phyloP scores from a whole-genome alignment of 2,888 invertebrate genomes.

The Nephrotoma appendiculata region DNA sequence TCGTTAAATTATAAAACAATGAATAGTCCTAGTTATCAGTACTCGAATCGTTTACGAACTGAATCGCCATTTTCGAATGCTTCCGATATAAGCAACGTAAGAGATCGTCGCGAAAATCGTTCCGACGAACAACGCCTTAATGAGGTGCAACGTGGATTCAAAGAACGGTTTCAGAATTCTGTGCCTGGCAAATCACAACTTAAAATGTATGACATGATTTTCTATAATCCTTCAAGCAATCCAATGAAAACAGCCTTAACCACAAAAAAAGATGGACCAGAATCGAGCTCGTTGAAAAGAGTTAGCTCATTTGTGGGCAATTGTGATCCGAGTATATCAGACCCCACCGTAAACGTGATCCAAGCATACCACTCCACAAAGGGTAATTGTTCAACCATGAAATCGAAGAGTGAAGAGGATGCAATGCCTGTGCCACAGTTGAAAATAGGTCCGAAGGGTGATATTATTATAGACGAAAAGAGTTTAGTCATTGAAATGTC shows the following conservation, averaged over 20 bases:
- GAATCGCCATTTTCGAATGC: constrained; percentile 29
- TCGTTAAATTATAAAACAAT: background rate
- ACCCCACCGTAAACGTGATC: constrained; percentile 2
- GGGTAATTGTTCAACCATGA: constrained; percentile 16
- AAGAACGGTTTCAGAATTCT: constrained; percentile 35
- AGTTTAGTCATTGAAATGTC: constrained; percentile 70
- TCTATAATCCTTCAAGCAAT: constrained; percentile 71
- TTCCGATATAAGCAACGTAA: constrained; percentile 19
- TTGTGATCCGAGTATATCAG: too few relatives aligned
- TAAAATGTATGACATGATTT: constrained; percentile 86
- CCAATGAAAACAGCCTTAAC: constrained; percentile 43
- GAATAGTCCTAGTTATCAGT: constrained; percentile 11
- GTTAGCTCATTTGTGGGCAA: background rate
- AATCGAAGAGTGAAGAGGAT: constrained; percentile 19
- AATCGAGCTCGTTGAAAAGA: constrained; percentile 6
- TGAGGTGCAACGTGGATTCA: constrained; percentile 39
- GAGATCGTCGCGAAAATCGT: background rate
- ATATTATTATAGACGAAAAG: constrained; percentile 71
- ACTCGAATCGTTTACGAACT: constrained; percentile 26
- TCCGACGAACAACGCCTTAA: constrained; percentile 38
- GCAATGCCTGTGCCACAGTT: constrained; percentile 64
- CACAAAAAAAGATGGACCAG: constrained; percentile 24
- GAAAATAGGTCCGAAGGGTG: constrained; percentile 72
- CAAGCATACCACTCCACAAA: background rate
- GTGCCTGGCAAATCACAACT: constrained; percentile 49